Evolutionary conservation across 2,797 vertebrate species (phyloP).

Genomic region (Sebastes steindachneri): DNA sequence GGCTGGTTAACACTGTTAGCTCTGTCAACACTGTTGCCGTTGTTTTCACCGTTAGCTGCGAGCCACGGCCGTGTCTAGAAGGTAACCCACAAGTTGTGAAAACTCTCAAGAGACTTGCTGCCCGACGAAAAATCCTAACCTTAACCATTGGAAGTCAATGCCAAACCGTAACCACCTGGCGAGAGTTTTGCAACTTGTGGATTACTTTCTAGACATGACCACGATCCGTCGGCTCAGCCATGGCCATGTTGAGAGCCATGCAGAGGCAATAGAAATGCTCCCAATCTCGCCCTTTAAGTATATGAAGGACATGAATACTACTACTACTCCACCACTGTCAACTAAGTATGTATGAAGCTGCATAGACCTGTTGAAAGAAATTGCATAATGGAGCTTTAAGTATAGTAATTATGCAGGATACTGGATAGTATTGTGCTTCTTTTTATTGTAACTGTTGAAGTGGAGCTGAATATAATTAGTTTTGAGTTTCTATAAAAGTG

Average conservation of each 20-base stretch:
- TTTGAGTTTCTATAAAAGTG: not conserved
- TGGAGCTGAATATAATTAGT: not conserved
- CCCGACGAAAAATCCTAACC: too few relatives aligned
- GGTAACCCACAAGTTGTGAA: too few relatives aligned
- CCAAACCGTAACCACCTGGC: too few relatives aligned
- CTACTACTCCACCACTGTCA: not conserved
- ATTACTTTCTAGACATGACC: too few relatives aligned
- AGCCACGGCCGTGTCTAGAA: not conserved
- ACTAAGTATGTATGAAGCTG: not conserved
- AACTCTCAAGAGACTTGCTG: too few relatives aligned
- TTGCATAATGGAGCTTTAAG: not conserved
- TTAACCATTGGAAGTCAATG: too few relatives aligned
- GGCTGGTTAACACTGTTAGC: not conserved
- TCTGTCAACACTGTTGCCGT: fast-evolving
- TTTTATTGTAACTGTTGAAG: not conserved
- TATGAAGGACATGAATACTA: not conserved
- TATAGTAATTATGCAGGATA: not conserved
- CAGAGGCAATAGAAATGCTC: fast-evolving
- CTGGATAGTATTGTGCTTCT: not conserved
- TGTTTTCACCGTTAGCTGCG: not conserved
- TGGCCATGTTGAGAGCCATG: too few relatives aligned
- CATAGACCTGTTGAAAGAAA: not conserved
- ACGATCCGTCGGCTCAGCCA: fast-evolving
- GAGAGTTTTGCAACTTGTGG: too few relatives aligned
- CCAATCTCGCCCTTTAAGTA: not conserved